Percentiles rank a stretch among this genome's conserved stretches.
Evolutionary conservation across 2,888 invertebrate genomes (phyloP).

Genomic region (Yponomeuta sedellus): DNA sequence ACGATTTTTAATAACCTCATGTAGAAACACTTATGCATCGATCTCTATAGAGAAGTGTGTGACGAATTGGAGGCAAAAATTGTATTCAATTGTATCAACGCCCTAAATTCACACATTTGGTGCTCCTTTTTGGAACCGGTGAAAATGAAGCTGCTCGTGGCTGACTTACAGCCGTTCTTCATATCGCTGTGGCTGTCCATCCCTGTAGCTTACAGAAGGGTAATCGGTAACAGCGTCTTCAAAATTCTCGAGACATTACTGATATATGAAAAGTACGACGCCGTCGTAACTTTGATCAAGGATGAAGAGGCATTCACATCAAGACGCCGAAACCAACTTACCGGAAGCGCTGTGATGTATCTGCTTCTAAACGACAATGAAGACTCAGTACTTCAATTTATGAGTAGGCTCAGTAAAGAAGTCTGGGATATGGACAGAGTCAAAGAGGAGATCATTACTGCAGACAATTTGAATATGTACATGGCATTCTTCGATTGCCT

Average conservation of each 20-base stretch:
- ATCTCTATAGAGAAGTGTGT: background rate
- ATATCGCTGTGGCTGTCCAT: constrained; percentile 3
- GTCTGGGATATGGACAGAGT: background rate
- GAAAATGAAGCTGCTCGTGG: background rate
- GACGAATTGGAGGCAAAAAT: background rate
- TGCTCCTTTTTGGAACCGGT: background rate
- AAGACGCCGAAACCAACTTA: background rate
- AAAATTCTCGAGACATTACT: background rate
- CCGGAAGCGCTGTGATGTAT: background rate
- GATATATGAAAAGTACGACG: background rate
- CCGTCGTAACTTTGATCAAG: background rate
- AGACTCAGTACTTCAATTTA: background rate
- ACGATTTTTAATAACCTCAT: background rate
- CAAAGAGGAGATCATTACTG: background rate
- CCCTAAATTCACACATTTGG: background rate
- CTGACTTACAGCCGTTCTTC: background rate
- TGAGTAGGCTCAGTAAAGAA: background rate
- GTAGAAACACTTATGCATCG: constrained; percentile 12
- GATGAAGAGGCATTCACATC: background rate
- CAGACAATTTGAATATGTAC: background rate
- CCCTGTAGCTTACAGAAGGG: background rate
- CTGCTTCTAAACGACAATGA: background rate
- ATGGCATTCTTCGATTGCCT: background rate
- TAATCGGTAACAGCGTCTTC: background rate
- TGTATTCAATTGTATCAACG: background rate